Evolutionary conservation across 2,888 invertebrate species (phyloP).

Genomic region (Cataglyphis albicans): DNA sequence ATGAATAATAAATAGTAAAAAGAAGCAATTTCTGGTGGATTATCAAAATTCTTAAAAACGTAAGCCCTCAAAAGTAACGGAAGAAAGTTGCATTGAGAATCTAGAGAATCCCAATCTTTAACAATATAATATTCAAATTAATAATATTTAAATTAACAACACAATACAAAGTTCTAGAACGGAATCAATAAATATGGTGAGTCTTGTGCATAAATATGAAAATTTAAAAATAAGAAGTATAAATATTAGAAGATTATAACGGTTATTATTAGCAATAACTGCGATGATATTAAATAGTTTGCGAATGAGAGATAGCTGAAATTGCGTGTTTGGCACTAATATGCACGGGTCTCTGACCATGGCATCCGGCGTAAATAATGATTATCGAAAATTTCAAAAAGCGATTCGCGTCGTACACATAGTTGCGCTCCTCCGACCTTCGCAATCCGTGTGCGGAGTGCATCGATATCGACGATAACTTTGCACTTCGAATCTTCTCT

Average conservation of each 20-base stretch:
- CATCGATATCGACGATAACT: slow-evolving; percentile 46
- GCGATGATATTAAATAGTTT: neutral
- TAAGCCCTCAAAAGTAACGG: neutral
- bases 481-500: slow-evolving; percentile 44
- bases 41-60: neutral
- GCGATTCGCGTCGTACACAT: slow-evolving; percentile 13
- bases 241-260: neutral
- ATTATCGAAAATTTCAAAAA: slow-evolving; percentile 47
- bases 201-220: neutral
- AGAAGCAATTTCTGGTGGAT: neutral
- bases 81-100: neutral
- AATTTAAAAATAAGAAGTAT: neutral
- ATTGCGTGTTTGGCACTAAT: neutral
- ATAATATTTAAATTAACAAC: neutral
- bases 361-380: slow-evolving; percentile 40
- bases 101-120: slow-evolving; percentile 2
- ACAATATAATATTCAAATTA: neutral
- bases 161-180: neutral
- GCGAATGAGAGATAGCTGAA: neutral
- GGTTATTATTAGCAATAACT: neutral
- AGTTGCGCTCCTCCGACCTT: slow-evolving; percentile 39
- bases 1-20: neutral
- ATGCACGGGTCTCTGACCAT: slow-evolving; percentile 24
- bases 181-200: neutral
- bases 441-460: slow-evolving; percentile 20